phyloP scores from a whole-genome alignment of 1,140 invertebrate species.

The Stenopsyche tienmushanensis region DNA sequence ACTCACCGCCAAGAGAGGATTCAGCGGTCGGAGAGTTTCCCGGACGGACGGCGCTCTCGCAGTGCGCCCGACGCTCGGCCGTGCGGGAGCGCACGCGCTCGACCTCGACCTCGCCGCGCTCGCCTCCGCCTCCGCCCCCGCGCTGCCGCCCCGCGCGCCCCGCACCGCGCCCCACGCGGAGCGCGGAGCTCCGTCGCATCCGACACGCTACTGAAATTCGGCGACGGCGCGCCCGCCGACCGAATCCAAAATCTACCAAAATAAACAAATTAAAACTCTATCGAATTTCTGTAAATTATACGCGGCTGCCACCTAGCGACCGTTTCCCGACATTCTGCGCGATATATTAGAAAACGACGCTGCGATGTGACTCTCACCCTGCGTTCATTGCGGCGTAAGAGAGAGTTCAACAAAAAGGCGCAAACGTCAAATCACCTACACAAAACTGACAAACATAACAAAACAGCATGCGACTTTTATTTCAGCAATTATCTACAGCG shows the following conservation, averaged over 20 bases:
- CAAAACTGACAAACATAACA: no score
- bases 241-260: not conserved
- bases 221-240: constrained; percentile 8
- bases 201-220: not conserved
- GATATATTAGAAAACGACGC: no score
- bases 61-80: no score
- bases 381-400: no score
- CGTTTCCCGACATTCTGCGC: not conserved
- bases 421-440: no score
- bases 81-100: no score
- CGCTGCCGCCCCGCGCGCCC: constrained; percentile 9
- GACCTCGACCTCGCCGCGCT: not conserved
- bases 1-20: constrained; percentile 35
- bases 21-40: constrained; percentile 5
- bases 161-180: not conserved
- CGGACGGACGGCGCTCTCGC: not conserved
- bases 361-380: not conserved
- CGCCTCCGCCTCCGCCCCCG: not conserved
- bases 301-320: constrained; percentile 46
- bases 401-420: no score
- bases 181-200: not conserved
- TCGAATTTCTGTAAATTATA: constrained; percentile 50
- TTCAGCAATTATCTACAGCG: no score
- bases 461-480: no score
- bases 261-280: constrained; percentile 43